Evolutionary conservation across 1,140 invertebrate genomes (phyloP).

Genomic region (Prorops nasuta): DNA sequence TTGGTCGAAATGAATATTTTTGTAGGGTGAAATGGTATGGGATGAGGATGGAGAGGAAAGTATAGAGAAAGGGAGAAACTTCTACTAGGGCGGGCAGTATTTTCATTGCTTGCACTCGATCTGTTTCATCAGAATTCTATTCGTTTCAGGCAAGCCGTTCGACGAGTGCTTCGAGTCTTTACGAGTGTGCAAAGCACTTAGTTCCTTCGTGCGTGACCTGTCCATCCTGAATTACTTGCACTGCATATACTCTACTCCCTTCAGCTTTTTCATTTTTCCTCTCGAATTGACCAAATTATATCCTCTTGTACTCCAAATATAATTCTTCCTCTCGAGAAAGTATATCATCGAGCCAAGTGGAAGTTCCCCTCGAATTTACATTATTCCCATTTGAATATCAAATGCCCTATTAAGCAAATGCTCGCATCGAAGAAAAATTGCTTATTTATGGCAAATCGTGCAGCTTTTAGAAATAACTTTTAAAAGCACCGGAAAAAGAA

Average conservation of each 20-base stretch:
- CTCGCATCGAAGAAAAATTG: no score
- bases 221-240: neutral
- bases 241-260: neutral
- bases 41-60: neutral
- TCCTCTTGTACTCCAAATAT: neutral
- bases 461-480: no score
- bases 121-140: neutral
- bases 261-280: neutral
- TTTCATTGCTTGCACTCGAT: no score
- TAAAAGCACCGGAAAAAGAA: no score
- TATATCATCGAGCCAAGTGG: no score
- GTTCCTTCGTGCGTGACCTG: neutral
- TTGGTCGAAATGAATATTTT: neutral
- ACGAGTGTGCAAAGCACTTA: neutral
- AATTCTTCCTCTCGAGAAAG: neutral
- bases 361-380: no score
- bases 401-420: no score
- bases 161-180: neutral
- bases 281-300: neutral
- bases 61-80: neutral
- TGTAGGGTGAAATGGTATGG: neutral
- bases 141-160: neutral
- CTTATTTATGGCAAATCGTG: no score
- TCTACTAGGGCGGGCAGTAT: neutral
- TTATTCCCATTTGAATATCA: no score